Base-by-base conservation (phyloP, 2,113 vertebrate species). In the Buteo buteo region DNA sequence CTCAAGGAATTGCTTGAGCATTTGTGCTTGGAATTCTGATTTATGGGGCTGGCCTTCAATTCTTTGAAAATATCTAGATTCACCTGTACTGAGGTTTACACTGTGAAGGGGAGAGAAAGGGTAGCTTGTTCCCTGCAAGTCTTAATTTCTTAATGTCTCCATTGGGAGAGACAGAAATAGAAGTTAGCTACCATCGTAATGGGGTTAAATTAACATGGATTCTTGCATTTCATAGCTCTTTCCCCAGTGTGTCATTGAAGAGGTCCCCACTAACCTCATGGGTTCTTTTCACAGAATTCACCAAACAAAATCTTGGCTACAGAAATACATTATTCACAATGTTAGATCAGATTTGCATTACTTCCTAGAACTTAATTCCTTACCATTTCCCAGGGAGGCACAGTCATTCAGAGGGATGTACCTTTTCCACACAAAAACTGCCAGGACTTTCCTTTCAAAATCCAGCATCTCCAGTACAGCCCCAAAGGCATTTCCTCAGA, bases 141-240 rank as follows among this genome's bases (percentile, higher is more conserved):
- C 16, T 59, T 86, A 47, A 59, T 81, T 93, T 18, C 55, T 49
- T 49, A 54, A 61, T 3, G 3, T 20, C 14, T 66, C 31, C 25
- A 7, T 1, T 57, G 67, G 20, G 52, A 85, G 47, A 47, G 20
- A 55, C 3, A 82, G 71, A 36, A 59, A 16, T 3, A 64, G 26
- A 61, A 10, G 17, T 13, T 67, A 76, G 6, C 11, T 73, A 3
- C 45, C 7, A 31, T 45, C 1, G 0, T 7, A 50, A 70, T 5
- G 17, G n/a, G 12, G 22, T 71, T 47, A 69, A 57, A 65, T 55
- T 32, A 54, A 78, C 19, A 70, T 10, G 7, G 9, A 76, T 17
- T 19, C 2, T 9, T 47, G n/a, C 6, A 10, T 76, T 71, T 36
- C 6, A 0, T 25, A 3, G 0, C 0, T 11, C 17, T 82, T 81